Evolutionary conservation across 2,797 vertebrate species (phyloP), one percentile per base, ranked within the genome.

Genomic region (Sebastes trivittatus): DNA sequence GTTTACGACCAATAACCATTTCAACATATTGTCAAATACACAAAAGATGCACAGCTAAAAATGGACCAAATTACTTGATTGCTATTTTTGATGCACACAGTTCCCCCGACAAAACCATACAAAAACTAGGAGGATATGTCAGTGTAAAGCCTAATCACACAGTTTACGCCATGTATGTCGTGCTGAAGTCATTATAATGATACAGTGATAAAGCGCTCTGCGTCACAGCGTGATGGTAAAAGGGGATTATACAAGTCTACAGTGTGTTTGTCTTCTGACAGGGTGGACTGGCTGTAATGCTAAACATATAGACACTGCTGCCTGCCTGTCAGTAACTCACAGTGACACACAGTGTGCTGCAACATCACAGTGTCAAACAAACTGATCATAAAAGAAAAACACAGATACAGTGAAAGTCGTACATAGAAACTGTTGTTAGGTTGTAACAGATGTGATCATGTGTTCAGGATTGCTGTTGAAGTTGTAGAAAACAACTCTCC

Each of bases 291-390:
- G 65, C 46, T 87, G 29, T 81, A 69, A 74, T 84, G 80, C 71
- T 75, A 74, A 58, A 89, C 67, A 88, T 82, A 92, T 84, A 90
- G 87, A 91, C 90, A 80, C 60, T 73, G 67, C 54, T 49, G 63
- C n/a, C 52, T 71, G 59, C 81, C 62, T 77, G 87, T 80, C 76
- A 87, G 78, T 70, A 79, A 49, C 75, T 71, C 65, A 46, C 10
- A 3, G 62, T 72, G 61, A 83, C 77, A 78, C 78, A 83, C 27
- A 59, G 36, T 14, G 54, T 1, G 20, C 27, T 77, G 52, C 23
- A 64, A 16, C 7, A 56, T 77, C 77, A 73, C 11, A 34, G 23
- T 38, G 46, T 75, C 46, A 64, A 38, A 80, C 4, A 80, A 34
- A 70, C 7, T 1, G 16, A 65, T 75, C 58, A 74, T 22, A 32